These are phyloP conservation scores for Pyrgilauda ruficollis DNA, from an alignment of 2,113 vertebrate genomes.

Conservation along the genomic window DNA sequence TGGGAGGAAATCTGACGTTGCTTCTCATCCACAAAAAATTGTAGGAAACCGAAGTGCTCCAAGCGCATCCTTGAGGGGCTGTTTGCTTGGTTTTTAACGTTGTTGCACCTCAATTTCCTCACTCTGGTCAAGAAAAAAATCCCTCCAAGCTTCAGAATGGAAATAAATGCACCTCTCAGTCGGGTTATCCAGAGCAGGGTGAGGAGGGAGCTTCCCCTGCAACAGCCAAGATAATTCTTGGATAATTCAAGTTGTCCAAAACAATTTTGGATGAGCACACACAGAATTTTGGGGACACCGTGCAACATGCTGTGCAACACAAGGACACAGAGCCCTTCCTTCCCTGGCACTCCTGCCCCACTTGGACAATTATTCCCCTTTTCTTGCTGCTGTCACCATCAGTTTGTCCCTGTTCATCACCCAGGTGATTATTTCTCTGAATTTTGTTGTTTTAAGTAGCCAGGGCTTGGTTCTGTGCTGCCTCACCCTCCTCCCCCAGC, in stretches of 20 bases:
- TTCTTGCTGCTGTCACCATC: background rate
- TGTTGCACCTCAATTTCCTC: background rate
- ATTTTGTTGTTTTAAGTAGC: background rate
- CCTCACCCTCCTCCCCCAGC: background rate
- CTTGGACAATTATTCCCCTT: background rate
- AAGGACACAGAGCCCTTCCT: background rate
- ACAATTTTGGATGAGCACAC: fast-evolving
- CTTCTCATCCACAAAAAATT: background rate
- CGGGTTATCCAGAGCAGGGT: background rate
- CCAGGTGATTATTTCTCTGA: background rate
- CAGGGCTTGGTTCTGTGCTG: background rate
- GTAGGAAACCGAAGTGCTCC: background rate
- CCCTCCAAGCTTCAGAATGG: background rate
- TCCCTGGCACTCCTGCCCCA: fast-evolving
- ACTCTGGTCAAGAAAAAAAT: background rate
- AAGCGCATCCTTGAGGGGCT: background rate
- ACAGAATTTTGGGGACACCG: fast-evolving
- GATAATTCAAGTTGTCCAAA: background rate
- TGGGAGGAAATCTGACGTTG: background rate
- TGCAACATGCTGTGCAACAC: too few species aligned
- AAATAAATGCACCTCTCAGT: background rate
- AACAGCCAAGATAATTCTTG: background rate
- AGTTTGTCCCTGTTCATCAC: background rate
- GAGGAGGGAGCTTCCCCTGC: background rate
- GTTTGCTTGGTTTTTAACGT: background rate